A percentile compares a stretch with the other conserved stretches of the same genome.
These are phyloP conservation scores for Hypena proboscidalis DNA, from an alignment of 2,888 invertebrate genomes.

Conservation along the genomic window DNA sequence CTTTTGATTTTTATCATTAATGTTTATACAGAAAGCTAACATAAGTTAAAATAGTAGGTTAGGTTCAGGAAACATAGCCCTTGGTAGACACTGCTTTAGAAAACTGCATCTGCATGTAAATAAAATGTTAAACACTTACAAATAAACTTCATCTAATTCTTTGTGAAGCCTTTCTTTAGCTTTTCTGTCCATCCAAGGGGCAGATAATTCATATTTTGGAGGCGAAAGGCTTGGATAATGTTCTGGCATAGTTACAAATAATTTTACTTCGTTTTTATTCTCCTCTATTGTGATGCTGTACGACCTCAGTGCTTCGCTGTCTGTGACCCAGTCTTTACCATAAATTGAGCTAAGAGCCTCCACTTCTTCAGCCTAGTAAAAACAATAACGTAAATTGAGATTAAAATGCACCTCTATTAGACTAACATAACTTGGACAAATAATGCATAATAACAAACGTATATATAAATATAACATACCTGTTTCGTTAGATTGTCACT, in stretches of 20 bases:
- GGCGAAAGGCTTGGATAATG: slow-evolving; percentile 88
- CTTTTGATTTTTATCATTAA: too few relatives aligned
- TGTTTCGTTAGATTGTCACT: slow-evolving; percentile 60
- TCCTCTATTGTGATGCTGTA: slow-evolving; percentile 86
- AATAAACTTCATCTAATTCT: slow-evolving; percentile 87
- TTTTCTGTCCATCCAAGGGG: slow-evolving; percentile 87
- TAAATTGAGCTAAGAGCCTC: slow-evolving; percentile 91
- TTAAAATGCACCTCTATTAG: too few relatives aligned
- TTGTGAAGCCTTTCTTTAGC: slow-evolving; percentile 84
- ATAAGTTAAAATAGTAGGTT: too few relatives aligned
- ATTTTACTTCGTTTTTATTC: slow-evolving; percentile 77
- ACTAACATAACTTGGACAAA: too few relatives aligned
- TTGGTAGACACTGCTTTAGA: too few relatives aligned
- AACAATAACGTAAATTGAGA: too few relatives aligned
- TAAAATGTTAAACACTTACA: slow-evolving; percentile 79
- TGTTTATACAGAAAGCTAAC: too few relatives aligned
- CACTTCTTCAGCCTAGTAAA: slow-evolving; percentile 87
- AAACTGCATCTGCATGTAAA: neutral
- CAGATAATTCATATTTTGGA: slow-evolving; percentile 89
- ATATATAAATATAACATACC: too few relatives aligned
- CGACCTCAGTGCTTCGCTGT: slow-evolving; percentile 81
- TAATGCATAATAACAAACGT: too few relatives aligned
- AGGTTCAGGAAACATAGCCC: too few relatives aligned
- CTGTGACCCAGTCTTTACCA: slow-evolving; percentile 87
- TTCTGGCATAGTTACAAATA: slow-evolving; percentile 87